Conservation (phyloP, 2,113 vertebrate genomes). For the Actenoides hombroni region DNA sequence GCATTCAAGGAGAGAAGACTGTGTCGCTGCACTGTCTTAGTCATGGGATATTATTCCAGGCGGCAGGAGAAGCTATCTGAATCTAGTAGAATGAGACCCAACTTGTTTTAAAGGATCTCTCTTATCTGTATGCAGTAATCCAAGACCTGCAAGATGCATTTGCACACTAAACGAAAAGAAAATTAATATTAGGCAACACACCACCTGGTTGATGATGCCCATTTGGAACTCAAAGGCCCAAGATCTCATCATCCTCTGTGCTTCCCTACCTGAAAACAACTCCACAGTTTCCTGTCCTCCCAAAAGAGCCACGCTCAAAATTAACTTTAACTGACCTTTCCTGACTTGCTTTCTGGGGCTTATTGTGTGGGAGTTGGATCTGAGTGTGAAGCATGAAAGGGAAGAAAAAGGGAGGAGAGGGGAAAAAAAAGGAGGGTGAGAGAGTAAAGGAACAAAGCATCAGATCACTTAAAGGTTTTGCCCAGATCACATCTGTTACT, state of each 20-base stretch:
- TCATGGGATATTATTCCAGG: constrained; percentile 2
- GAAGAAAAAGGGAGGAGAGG: not conserved
- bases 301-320: not conserved
- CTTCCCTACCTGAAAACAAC: not conserved
- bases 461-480: not conserved
- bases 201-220: accelerated
- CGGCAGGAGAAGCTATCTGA: not conserved
- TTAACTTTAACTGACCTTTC: not conserved
- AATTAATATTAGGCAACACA: not conserved
- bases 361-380: not conserved
- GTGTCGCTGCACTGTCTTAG: not conserved
- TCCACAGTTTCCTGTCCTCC: not conserved
- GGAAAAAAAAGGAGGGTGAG: not conserved
- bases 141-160: not conserved
- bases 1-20: not conserved
- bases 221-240: not conserved
- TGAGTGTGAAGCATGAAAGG: not conserved
- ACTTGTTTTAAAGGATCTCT: not conserved
- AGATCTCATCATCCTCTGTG: not conserved
- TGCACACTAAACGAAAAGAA: constrained; percentile 10
- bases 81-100: not conserved
- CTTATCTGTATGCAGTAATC: constrained; percentile 5
- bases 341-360: not conserved
- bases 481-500: not conserved
- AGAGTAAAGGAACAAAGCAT: not conserved